A percentile compares a stretch with the other conserved stretches of the same genome.
These are phyloP conservation scores for Athene cunicularia DNA, from an alignment of 2,113 vertebrate genomes.

Conservation along the genomic window DNA sequence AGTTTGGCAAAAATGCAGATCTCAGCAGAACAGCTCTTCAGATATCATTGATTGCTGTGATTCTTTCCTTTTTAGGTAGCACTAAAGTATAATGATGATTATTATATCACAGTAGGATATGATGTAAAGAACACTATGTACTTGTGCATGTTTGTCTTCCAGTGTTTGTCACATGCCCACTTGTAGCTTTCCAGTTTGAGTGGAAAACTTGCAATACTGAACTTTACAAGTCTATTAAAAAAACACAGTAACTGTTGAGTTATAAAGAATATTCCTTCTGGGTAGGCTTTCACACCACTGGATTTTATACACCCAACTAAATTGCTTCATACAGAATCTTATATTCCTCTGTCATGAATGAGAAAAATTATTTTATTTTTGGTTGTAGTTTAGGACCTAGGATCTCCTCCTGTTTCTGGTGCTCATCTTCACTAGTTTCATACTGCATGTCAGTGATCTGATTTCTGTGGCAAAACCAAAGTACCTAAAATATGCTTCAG, in stretches of 20 bases:
- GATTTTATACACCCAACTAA: not conserved
- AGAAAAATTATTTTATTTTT: not conserved
- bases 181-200: not conserved
- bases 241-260: not conserved
- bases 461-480: not conserved
- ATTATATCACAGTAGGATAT: not conserved
- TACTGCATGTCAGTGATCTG: not conserved
- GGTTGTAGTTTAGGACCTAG: not conserved
- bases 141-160: not conserved
- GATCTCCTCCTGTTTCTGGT: not conserved
- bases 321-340: not conserved
- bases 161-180: not conserved
- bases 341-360: not conserved
- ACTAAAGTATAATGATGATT: not conserved
- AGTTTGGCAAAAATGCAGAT: slow-evolving; percentile 39
- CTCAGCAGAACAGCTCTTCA: not conserved
- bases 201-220: not conserved
- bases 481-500: not conserved
- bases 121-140: not conserved
- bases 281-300: not conserved
- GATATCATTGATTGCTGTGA: not conserved
- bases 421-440: not conserved
- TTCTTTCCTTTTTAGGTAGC: not conserved
- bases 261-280: not conserved
- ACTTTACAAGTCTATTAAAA: not conserved